Conservation (phyloP, 2,888 invertebrate genomes). For the Ophion obscuratus region DNA sequence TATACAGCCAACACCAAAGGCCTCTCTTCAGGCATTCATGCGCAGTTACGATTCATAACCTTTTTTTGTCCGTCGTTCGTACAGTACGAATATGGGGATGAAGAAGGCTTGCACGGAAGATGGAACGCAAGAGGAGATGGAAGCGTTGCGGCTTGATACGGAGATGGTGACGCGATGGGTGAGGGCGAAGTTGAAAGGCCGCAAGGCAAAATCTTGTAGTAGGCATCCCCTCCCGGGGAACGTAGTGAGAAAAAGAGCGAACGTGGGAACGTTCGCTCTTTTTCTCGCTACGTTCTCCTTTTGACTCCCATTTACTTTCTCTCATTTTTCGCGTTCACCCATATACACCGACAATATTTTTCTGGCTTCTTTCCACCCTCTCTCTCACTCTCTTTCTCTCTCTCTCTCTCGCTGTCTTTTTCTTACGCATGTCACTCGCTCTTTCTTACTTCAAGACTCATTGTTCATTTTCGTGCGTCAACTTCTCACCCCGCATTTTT, state of each 20-base stretch:
- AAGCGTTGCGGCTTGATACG: constrained; percentile 51
- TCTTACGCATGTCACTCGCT: constrained; percentile 25
- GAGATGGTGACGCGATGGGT: constrained; percentile 45
- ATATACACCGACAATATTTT: too few species aligned
- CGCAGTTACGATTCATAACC: constrained; percentile 80
- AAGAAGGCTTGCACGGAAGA: constrained; percentile 34
- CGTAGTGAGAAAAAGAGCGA: too few species aligned
- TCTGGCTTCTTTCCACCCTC: constrained; percentile 17
- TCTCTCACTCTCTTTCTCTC: constrained; percentile 28
- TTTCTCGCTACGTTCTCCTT: constrained; percentile 42
- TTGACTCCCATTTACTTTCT: constrained; percentile 59
- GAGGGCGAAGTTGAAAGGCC: constrained; percentile 53
- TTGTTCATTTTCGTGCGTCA: constrained; percentile 58
- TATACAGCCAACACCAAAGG: constrained; percentile 45
- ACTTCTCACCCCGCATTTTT: constrained; percentile 57
- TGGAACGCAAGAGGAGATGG: constrained; percentile 44
- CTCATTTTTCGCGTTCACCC: too few species aligned
- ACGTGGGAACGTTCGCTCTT: constrained; percentile 29
- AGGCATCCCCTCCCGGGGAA: constrained; percentile 44
- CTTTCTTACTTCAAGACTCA: constrained; percentile 32
- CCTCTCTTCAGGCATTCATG: constrained; percentile 78
- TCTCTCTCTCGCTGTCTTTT: constrained; percentile 20
- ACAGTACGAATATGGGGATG: constrained; percentile 34
- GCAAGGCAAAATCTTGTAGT: constrained; percentile 60
- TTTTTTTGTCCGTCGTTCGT: constrained; percentile 62